phyloP scores from a whole-genome alignment of 2,113 vertebrate genomes.

The Rhinichthys klamathensis region DNA sequence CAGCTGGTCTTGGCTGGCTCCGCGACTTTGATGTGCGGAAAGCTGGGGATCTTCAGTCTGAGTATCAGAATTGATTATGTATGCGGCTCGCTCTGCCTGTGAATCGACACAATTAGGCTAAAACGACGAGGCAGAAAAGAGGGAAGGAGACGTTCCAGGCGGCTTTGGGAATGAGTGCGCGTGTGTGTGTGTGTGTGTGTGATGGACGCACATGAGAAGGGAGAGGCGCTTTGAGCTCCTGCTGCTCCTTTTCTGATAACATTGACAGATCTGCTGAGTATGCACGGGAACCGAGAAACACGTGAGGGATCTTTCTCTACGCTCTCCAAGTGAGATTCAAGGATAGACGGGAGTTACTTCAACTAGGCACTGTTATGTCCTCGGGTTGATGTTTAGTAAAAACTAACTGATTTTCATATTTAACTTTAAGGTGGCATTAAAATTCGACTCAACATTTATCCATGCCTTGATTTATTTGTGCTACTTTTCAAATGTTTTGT shows the following conservation, averaged over 20 bases:
- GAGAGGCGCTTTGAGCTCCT: neutral
- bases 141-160: neutral
- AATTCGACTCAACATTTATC: neutral
- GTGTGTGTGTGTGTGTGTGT: neutral
- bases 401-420: neutral
- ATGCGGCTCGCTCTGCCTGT: constrained; percentile 36
- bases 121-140: constrained; percentile 33
- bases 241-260: constrained; percentile 41
- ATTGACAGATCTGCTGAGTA: constrained; percentile 23
- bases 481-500: neutral
- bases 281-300: neutral
- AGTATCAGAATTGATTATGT: constrained; percentile 54
- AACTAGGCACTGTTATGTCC: neutral
- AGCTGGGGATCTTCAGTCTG: constrained; percentile 32
- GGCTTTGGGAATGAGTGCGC: neutral
- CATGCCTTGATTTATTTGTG: neutral
- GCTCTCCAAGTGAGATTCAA: neutral
- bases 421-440: neutral
- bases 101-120: constrained; percentile 50
- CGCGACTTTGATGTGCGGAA: constrained; percentile 56
- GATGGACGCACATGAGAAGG: constrained; percentile 12
- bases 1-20: constrained; percentile 32
- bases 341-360: neutral
- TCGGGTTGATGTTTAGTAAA: neutral
- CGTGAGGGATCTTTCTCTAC: neutral